Evolutionary conservation across 2,113 vertebrate genomes (phyloP).

Genomic region (Trematocara variabile): DNA sequence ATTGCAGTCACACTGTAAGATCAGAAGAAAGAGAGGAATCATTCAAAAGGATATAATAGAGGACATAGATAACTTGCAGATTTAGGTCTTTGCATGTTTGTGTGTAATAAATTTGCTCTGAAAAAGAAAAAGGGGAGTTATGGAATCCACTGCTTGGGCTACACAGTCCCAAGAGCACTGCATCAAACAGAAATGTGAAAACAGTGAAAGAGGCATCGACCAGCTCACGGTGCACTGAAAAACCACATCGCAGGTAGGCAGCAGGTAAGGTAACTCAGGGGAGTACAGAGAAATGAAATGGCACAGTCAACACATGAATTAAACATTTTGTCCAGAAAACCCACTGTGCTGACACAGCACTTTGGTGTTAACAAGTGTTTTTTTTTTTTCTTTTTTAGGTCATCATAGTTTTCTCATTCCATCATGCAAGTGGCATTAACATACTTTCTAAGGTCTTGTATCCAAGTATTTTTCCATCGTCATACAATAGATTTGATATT

Average conservation of each 20-base stretch:
- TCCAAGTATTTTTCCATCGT: neutral
- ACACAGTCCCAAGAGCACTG: neutral
- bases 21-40: neutral
- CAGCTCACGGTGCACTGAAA: neutral
- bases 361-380: conserved; percentile 1
- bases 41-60: neutral
- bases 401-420: neutral
- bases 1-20: neutral
- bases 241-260: neutral
- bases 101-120: neutral
- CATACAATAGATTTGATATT: neutral
- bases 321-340: conserved; percentile 13
- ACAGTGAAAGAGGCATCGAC: neutral
- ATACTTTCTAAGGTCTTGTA: neutral
- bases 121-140: neutral
- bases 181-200: neutral
- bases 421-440: neutral
- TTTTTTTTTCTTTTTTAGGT: neutral
- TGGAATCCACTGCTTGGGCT: neutral
- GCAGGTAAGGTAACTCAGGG: neutral
- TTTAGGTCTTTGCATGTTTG: neutral
- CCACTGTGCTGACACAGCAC: neutral
- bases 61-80: neutral
- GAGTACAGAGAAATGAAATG: neutral
- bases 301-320: conserved; percentile 35